A percentile compares a stretch with the other conserved stretches of the same genome.
Conservation (phyloP, 2,113 vertebrate species). For the Theristicus caerulescens region DNA sequence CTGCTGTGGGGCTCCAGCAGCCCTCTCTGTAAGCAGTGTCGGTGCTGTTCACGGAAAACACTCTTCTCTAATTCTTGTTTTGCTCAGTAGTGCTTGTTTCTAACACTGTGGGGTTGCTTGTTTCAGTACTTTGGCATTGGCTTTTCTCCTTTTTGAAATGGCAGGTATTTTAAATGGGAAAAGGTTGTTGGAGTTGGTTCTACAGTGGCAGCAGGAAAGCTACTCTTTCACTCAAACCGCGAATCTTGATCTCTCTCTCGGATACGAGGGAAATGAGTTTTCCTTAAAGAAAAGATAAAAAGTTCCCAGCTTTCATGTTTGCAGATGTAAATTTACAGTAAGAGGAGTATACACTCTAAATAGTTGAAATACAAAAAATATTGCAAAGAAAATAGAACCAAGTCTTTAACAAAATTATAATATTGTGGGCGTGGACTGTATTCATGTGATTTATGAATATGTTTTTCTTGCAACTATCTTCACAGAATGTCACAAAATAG, state of each 20-base stretch:
- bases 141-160: background rate
- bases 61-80: background rate
- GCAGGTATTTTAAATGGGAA: background rate
- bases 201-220: background rate
- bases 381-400: background rate
- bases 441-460: background rate
- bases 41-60: background rate
- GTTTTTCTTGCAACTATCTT: background rate
- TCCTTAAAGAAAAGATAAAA: background rate
- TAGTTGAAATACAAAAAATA: background rate
- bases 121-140: background rate
- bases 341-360: background rate
- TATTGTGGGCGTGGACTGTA: background rate
- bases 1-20: background rate
- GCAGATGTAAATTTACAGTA: background rate
- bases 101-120: background rate
- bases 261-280: background rate
- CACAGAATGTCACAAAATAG: background rate
- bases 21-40: background rate
- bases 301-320: background rate
- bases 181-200: background rate
- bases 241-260: background rate
- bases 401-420: background rate
- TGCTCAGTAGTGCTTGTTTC: background rate
- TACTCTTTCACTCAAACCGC: accelerated